These are phyloP conservation scores for Vultur gryphus DNA, from an alignment of 2,797 vertebrate genomes.

Conservation along the genomic window DNA sequence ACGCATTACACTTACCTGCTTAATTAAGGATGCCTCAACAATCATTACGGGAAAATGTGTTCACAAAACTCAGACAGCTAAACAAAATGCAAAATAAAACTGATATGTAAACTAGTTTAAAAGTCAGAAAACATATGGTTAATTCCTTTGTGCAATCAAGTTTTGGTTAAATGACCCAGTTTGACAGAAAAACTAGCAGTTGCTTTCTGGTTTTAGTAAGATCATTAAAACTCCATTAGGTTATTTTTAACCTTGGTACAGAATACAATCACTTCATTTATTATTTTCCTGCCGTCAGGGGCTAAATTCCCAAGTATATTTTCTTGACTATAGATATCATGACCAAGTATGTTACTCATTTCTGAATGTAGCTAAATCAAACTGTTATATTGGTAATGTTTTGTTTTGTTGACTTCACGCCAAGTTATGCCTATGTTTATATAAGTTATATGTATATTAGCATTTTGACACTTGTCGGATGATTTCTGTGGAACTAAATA, in stretches of 20 bases:
- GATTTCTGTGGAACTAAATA: neutral
- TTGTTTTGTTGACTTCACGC: neutral
- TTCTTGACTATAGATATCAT: neutral
- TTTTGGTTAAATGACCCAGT: neutral
- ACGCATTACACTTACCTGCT: neutral
- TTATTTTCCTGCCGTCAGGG: neutral
- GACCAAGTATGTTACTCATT: neutral
- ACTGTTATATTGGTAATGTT: neutral
- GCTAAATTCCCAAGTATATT: neutral
- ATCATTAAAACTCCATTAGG: conserved; percentile 3
- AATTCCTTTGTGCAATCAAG: neutral
- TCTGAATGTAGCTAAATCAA: neutral
- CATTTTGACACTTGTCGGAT: neutral
- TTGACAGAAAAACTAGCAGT: neutral
- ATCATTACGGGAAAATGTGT: neutral
- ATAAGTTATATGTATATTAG: neutral
- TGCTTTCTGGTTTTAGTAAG: neutral
- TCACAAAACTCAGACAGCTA: neutral
- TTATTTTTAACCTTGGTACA: neutral
- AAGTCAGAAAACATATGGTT: neutral
- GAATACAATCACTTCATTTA: neutral
- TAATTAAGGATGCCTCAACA: neutral
- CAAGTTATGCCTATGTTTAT: neutral
- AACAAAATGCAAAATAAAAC: neutral
- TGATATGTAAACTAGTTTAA: neutral